Base-by-base conservation (phyloP, 2,888 invertebrate species). In the Apodemia duryi region DNA sequence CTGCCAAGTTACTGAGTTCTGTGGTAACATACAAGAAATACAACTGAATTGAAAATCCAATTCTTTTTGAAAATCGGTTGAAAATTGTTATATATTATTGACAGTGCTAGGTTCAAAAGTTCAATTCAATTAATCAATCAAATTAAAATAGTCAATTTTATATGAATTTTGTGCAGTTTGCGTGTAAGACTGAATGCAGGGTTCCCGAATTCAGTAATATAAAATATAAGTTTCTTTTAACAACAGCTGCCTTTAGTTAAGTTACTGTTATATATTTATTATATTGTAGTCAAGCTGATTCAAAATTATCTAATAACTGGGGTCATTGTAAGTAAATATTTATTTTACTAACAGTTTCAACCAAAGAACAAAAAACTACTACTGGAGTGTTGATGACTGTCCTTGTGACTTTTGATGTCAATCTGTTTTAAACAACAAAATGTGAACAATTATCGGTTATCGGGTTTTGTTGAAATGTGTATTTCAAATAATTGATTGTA, bases 241-340 rank as follows among this genome's bases (percentile, higher is more conserved):
- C 62, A 62, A 61, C 41, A 29, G 65, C 69, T 67, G 72, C 71
- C 73, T 72, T 75, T 72, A 73, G 67, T 75, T 76, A 77, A 77
- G 78, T 71, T 63, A 79, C 73, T 80, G 75, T 84, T 79, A 77
- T 75, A 70, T 82, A 80, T 84, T 82, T 79, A 80, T 82, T 80
- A 67, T 70, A 71, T 57, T 71, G 71, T 71, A 70, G 70, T 69
- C 72, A 72, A 70, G 70, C 74, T 68, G 70, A 66, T 60, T 62
- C 32, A 66, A 63, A 63, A 63, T 66, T 46, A 21, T 65, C 63
- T 63, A 46, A 63, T 65, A 63, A 57, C 11, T 63, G 57, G 38
- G 13, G n/a, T 62, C 46, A 11, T 32, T 43, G 7, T 29, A 13
- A 52, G 38, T 4, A 46, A 4, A 43, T 0, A 46, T 28, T 38